Conservation (phyloP, 2,113 vertebrate species). For the Tetraodon nigroviridis region DNA sequence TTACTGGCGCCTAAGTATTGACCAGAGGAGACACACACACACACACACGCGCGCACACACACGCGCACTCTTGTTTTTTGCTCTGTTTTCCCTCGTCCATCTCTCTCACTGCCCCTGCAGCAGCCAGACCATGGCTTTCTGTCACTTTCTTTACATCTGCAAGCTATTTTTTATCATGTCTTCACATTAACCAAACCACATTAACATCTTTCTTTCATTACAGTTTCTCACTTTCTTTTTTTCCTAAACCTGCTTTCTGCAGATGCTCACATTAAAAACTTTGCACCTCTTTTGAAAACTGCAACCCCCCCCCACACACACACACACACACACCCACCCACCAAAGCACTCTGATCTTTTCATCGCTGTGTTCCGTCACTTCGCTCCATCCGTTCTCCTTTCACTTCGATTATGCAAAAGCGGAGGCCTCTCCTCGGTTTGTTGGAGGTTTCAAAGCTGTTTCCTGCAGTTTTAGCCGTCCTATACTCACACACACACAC, state of each 20-base stretch:
- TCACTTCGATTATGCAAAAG: conserved; percentile 51
- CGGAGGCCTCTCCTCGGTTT: conserved; percentile 14
- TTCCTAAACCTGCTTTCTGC: background rate
- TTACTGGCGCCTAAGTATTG: conserved; percentile 9
- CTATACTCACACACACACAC: background rate
- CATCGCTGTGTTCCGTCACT: conserved; percentile 21
- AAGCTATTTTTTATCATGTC: background rate
- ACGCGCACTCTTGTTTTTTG: background rate
- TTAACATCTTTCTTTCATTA: no score
- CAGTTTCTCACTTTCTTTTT: background rate
- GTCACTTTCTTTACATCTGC: conserved; percentile 8
- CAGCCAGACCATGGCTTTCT: background rate
- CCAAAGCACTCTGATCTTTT: conserved; percentile 1
- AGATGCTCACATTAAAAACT: conserved; percentile 5
- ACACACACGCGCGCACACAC: conserved; percentile 19
- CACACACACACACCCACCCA: background rate
- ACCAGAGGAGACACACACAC: conserved; percentile 7
- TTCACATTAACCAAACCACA: background rate
- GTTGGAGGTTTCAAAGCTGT: conserved; percentile 28
- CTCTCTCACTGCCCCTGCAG: background rate
- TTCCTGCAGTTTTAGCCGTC: conserved; percentile 16
- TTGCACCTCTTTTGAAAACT: conserved; percentile 6
- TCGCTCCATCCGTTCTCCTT: conserved; percentile 15
- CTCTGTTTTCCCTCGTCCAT: background rate
- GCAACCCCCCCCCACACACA: no score